These are phyloP conservation scores for Calameuta filiformis DNA, from an alignment of 2,888 invertebrate species.

Conservation along the genomic window DNA sequence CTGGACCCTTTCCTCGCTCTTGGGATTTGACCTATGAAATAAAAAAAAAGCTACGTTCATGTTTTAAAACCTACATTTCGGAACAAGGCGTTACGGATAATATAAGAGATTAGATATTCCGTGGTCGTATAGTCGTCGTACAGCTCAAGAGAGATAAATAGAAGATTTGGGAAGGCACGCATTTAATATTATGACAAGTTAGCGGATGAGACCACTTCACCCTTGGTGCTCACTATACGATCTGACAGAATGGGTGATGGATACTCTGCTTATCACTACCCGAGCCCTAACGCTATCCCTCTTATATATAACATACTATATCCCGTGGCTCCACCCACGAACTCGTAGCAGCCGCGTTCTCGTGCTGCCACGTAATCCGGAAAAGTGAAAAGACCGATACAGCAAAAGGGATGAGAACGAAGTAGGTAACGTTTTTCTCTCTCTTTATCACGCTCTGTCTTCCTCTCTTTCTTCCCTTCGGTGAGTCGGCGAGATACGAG, in stretches of 20 bases:
- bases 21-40: too few species aligned
- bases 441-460: too few species aligned
- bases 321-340: conserved; percentile 22
- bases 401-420: background rate
- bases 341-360: conserved; percentile 15
- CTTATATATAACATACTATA: conserved; percentile 1
- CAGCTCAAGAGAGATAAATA: conserved; percentile 28
- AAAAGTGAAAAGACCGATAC: conserved; percentile 8
- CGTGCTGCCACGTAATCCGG: conserved; percentile 15
- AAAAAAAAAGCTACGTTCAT: too few species aligned
- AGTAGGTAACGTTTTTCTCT: too few species aligned
- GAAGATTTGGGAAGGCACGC: conserved; percentile 35
- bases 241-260: conserved; percentile 49
- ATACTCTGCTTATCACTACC: conserved; percentile 53
- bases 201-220: conserved; percentile 40
- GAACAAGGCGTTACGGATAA: background rate
- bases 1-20: too few species aligned
- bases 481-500: too few species aligned
- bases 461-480: too few species aligned
- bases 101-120: background rate
- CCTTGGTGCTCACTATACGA: conserved; percentile 35
- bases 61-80: too few species aligned
- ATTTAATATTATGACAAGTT: conserved; percentile 49
- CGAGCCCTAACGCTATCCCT: conserved; percentile 22
- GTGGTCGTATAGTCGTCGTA: background rate